Evolutionary conservation across 2,113 vertebrate genomes (phyloP), one percentile per base, ranked within the genome.

Genomic region (Merops nubicus): DNA sequence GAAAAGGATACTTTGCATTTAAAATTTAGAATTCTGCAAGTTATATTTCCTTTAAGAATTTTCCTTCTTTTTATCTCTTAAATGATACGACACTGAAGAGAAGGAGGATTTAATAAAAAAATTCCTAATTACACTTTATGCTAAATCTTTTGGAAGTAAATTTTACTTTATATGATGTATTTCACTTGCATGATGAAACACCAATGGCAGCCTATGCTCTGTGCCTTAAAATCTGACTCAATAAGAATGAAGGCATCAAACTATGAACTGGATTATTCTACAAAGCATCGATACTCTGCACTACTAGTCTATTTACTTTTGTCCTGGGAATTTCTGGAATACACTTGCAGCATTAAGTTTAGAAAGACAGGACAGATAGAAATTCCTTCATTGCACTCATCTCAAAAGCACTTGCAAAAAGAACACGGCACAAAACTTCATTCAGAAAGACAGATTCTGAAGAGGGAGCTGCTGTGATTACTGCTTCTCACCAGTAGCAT

Each of bases 151-250:
- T 65, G 57, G 73, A 91, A 92, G 36, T n/a, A 79, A 85, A 88
- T 76, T 62, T 88, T 36, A 80, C 22, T 88, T 93, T 47, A 64
- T 53, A 65, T 34, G 38, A 51, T 72, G 15, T 40, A 42, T 86
- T 93, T 88, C 67, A 70, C 68, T 78, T 74, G 68, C 77, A 45
- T 20, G 85, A 93, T 90, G 48, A 83, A 96, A 73, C 29, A 59
- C 28, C 36, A 95, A 60, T 26, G 12, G 48, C 88, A 88, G 75
- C 57, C 43, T 53, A 47, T 17, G 48, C 53, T 85, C 31, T 11
- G n/a, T 75, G 78, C 48, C 65, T 92, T 76, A 67, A 88, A 93
- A 88, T 86, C 63, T 83, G 62, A 85, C 91, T 85, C 85, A 59
- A 9, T 64, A 68, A 75, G 38, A 76, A 60, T 4, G 40, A 60